A percentile compares a stretch with the other conserved stretches of the same genome.
phyloP scores from a whole-genome alignment of 1,140 invertebrate species.

The Galleria mellonella region DNA sequence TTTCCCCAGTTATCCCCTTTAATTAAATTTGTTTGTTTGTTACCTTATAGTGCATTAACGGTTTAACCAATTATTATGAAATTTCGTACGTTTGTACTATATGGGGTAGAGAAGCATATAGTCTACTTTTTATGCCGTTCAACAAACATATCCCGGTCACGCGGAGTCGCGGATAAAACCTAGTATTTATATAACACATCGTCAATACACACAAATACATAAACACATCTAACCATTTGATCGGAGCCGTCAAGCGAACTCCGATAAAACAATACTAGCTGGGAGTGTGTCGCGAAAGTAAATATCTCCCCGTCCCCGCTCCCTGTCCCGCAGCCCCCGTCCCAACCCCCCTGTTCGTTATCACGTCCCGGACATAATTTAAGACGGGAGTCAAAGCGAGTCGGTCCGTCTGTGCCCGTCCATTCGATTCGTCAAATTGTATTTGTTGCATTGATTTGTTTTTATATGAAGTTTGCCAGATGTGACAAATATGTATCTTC shows the following conservation, averaged over 20 bases:
- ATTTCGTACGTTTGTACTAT: too few relatives aligned
- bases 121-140: too few relatives aligned
- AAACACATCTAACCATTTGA: background rate
- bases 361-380: slow-evolving; percentile 67
- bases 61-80: too few relatives aligned
- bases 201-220: too few relatives aligned
- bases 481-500: too few relatives aligned
- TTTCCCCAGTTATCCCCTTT: too few relatives aligned
- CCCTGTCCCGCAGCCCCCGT: slow-evolving; percentile 6
- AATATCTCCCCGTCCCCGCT: slow-evolving; percentile 20
- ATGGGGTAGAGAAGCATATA: too few relatives aligned
- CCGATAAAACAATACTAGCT: slow-evolving; percentile 20
- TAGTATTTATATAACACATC: too few relatives aligned
- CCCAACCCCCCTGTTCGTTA: slow-evolving; percentile 33
- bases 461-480: background rate
- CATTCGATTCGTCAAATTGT: slow-evolving; percentile 20
- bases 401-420: slow-evolving; percentile 22
- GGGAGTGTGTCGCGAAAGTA: slow-evolving; percentile 36
- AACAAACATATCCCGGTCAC: too few relatives aligned
- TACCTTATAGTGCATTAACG: too few relatives aligned
- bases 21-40: too few relatives aligned
- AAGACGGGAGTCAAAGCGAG: slow-evolving; percentile 46
- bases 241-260: slow-evolving; percentile 4
- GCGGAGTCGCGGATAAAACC: too few relatives aligned
- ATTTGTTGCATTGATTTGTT: slow-evolving; percentile 4